Conservation (phyloP, 1,140 invertebrate genomes). For the Drosophila lacteicornis region DNA sequence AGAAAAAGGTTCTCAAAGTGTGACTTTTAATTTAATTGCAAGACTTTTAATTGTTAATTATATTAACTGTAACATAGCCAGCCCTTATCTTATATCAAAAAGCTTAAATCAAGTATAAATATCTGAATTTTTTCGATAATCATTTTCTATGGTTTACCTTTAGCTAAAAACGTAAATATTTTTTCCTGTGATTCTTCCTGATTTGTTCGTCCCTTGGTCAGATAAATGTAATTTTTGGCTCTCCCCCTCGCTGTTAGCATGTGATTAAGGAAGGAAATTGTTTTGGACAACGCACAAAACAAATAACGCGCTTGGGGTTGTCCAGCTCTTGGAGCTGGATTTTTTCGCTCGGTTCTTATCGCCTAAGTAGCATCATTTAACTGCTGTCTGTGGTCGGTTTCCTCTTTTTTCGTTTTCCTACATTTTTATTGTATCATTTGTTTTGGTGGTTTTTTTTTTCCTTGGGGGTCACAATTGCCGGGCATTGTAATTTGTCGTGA, state of each 20-base stretch:
- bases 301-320: conserved; percentile 63
- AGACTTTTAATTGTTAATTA: too few relatives aligned
- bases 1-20: neutral
- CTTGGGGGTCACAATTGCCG: conserved; percentile 19
- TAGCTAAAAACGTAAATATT: neutral
- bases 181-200: conserved; percentile 45
- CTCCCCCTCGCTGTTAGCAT: conserved; percentile 58
- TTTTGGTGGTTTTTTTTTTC: conserved; percentile 34
- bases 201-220: conserved; percentile 68
- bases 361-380: conserved; percentile 77
- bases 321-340: conserved; percentile 34
- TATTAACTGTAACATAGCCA: too few relatives aligned
- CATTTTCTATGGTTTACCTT: conserved; percentile 1
- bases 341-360: conserved; percentile 59
- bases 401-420: conserved; percentile 7
- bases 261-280: conserved; percentile 85
- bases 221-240: conserved; percentile 75
- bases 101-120: too few relatives aligned
- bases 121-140: neutral
- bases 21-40: neutral
- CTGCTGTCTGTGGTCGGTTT: conserved; percentile 65
- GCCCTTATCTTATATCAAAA: too few relatives aligned
- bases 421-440: conserved; percentile 32
- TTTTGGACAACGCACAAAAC: conserved; percentile 80
- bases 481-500: conserved; percentile 65